Conservation (phyloP, 2,888 invertebrate genomes). For the Tromatobia lineatoria region DNA sequence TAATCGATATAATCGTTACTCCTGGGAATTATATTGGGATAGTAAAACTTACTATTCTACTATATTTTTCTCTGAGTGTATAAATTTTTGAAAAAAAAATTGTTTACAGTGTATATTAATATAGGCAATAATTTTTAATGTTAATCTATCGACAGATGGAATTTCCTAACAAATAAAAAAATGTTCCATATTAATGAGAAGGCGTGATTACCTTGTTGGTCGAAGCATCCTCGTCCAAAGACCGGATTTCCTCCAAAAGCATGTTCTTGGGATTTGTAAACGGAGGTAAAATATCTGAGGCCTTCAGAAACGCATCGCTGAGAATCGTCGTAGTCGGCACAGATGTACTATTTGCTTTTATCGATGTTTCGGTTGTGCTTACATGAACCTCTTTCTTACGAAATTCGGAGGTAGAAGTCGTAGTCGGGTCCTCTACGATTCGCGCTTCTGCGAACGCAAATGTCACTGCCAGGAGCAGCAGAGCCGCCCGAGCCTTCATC, state of each 20-base stretch:
- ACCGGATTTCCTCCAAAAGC: slow-evolving; percentile 78
- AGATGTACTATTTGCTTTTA: neutral
- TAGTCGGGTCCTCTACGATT: slow-evolving; percentile 19
- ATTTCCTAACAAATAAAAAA: no score
- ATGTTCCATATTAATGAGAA: no score
- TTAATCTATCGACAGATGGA: no score
- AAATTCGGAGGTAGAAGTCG: neutral
- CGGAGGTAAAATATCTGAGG: slow-evolving; percentile 64
- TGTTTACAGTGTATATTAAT: no score
- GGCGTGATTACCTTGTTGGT: slow-evolving; percentile 60
- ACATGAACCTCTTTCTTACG: neutral
- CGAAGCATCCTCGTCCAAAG: slow-evolving; percentile 76
- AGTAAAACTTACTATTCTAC: no score
- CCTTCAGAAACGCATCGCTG: slow-evolving; percentile 23
- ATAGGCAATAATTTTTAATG: no score
- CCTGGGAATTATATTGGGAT: no score
- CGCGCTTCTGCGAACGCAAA: slow-evolving; percentile 45
- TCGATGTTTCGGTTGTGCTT: neutral
- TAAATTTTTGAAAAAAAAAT: no score
- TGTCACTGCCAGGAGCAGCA: slow-evolving; percentile 66
- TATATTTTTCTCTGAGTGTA: no score
- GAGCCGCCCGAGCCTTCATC: slow-evolving; percentile 69
- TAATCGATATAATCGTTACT: no score
- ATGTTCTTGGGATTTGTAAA: slow-evolving; percentile 76
- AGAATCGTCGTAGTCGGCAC: slow-evolving; percentile 12